Conservation (phyloP, 2,888 invertebrate genomes). For the Perithous albicinctus region DNA sequence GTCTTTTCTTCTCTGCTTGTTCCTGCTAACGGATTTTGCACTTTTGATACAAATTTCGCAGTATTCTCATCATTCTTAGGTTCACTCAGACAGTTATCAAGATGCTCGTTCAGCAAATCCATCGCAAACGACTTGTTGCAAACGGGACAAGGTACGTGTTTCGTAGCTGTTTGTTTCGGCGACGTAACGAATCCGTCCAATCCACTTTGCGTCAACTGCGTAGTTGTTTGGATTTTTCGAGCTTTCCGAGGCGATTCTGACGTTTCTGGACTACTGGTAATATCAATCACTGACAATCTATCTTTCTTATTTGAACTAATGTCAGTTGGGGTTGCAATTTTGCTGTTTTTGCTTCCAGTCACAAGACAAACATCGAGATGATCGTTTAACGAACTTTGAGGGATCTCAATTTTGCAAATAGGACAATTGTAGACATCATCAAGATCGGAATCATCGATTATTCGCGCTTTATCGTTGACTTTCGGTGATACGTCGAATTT, state of each 20-base stretch:
- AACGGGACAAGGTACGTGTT: constrained; percentile 82
- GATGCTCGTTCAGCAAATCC: constrained; percentile 82
- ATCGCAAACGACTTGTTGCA: constrained; percentile 82
- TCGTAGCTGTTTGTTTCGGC: constrained; percentile 35
- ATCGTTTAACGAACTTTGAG: constrained; percentile 32
- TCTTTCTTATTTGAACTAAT: not conserved
- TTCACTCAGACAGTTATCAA: constrained; percentile 72
- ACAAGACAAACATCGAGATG: constrained; percentile 62
- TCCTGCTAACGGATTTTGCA: not conserved
- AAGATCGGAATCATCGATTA: not conserved
- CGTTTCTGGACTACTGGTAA: constrained; percentile 19
- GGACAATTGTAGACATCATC: constrained; percentile 49
- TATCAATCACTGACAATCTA: not conserved
- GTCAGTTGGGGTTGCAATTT: not conserved
- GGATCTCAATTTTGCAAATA: constrained; percentile 40
- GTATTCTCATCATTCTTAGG: not conserved
- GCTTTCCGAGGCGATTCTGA: not conserved
- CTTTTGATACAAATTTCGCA: not conserved
- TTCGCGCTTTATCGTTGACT: not conserved
- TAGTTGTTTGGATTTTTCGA: not conserved
- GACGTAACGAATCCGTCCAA: constrained; percentile 32
- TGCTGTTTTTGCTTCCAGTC: not conserved
- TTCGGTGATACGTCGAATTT: constrained; percentile 27
- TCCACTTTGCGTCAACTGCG: constrained; percentile 20
- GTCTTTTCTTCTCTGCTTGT: too few species aligned